Evolutionary conservation across 2,797 vertebrate genomes (phyloP), one percentile per base, ranked within the genome.

Genomic region (Anguilla marmorata): DNA sequence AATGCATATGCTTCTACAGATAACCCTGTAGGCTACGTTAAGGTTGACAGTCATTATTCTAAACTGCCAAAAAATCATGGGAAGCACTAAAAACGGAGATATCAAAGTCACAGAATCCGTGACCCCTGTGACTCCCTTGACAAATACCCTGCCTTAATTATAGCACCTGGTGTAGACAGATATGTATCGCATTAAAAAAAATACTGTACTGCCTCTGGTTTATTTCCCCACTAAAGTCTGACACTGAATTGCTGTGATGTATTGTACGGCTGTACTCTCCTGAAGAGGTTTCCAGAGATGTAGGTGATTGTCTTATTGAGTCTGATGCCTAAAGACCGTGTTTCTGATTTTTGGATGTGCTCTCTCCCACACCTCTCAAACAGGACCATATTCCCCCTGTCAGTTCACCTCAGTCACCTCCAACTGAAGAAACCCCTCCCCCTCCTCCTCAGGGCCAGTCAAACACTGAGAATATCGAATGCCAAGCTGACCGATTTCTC

Each of bases 401-500:
- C 88, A 94, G 95, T 92, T 97, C 97, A 91, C 97, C 97, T 93
- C 97, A 98, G 96, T 98, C 98, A 93, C 97, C 97, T 88, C 97
- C 97, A 94, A 97, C 97, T 88, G 97, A 98, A 95, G 98, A 97
- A 96, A 98, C 98, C 93, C 95, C 98, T 91, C 97, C 97, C 97
- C 98, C 98, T 93, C 95, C 98, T 91, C 97, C 97, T 97, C 98
- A 98, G 96, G 97, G 96, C 96, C 96, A 97, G 94, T 96, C 96
- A 94, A 95, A 97, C 95, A 97, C 97, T 96, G 98, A 99, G 94
- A 98, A 97, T 96, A 97, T 97, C 96, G 98, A 98, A 93, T 98
- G 97, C 96, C 96, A 98, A 96, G 98, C 98, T 93, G 97, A 99
- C 96, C 97, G 95, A 94, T 99, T 99, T 94, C 97, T 99, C 94